phyloP scores from a whole-genome alignment of 1,140 invertebrate species.

The Tenebrio molitor region DNA sequence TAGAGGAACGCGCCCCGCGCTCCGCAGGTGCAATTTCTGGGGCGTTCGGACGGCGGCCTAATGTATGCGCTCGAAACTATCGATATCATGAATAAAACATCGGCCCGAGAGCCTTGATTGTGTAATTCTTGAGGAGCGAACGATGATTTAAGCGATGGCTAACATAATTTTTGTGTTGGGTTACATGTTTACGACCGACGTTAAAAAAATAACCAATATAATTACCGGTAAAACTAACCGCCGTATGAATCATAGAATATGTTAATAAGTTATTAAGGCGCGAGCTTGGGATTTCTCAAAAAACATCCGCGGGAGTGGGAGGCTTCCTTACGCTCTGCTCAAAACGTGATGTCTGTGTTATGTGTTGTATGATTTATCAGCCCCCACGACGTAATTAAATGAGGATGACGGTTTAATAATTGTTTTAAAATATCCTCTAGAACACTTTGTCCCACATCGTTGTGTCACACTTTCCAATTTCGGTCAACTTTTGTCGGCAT shows the following conservation, averaged over 20 bases:
- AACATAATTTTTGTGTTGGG: slow-evolving; percentile 46
- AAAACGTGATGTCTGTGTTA: slow-evolving; percentile 36
- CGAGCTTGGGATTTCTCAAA: slow-evolving; percentile 20
- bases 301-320: slow-evolving; percentile 23
- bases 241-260: slow-evolving; percentile 39
- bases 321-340: neutral
- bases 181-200: slow-evolving; percentile 42
- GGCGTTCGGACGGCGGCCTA: slow-evolving; percentile 8
- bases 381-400: slow-evolving; percentile 11
- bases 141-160: slow-evolving; percentile 33
- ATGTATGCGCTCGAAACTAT: slow-evolving; percentile 31
- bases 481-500: too few species aligned
- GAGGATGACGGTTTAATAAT: slow-evolving; percentile 7
- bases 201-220: slow-evolving; percentile 46
- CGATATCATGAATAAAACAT: slow-evolving; percentile 40
- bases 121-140: slow-evolving; percentile 32
- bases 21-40: slow-evolving; percentile 7
- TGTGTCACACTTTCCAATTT: too few species aligned
- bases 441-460: too few species aligned
- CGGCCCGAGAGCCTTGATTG: slow-evolving; percentile 25
- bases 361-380: slow-evolving; percentile 25
- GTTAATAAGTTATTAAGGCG: slow-evolving; percentile 40
- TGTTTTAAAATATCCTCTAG: slow-evolving; percentile 12
- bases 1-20: slow-evolving; percentile 20
- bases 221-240: slow-evolving; percentile 41